Evolutionary conservation across 2,888 invertebrate genomes (phyloP).

Genomic region (Eristalis pertinax): DNA sequence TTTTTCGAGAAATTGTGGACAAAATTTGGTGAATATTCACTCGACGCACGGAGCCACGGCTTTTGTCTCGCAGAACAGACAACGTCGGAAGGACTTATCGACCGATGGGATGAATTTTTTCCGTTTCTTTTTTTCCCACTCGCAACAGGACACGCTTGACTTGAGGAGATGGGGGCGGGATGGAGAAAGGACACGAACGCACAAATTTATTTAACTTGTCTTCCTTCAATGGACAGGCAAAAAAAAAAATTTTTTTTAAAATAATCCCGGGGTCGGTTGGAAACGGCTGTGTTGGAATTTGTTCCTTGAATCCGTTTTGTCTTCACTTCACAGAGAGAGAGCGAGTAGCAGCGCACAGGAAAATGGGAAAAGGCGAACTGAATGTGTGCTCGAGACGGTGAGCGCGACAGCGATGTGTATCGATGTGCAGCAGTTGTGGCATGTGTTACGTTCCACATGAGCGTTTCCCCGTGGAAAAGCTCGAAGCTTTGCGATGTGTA

Average conservation of each 20-base stretch:
- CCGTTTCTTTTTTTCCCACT: neutral
- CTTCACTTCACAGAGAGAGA: constrained; percentile 1
- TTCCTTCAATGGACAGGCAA: no score
- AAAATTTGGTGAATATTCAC: constrained; percentile 38
- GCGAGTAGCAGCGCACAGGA: constrained; percentile 41
- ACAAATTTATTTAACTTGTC: no score
- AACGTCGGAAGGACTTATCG: neutral
- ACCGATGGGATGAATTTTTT: neutral
- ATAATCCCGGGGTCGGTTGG: neutral
- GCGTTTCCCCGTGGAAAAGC: constrained; percentile 25
- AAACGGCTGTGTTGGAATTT: neutral
- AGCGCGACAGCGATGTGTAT: constrained; percentile 56
- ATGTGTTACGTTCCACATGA: constrained; percentile 42
- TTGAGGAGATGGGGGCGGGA: neutral
- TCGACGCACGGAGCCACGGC: constrained; percentile 5
- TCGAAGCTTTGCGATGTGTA: constrained; percentile 6
- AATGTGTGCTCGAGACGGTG: constrained; percentile 19
- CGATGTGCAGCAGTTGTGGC: constrained; percentile 41
- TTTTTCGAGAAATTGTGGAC: constrained; percentile 15
- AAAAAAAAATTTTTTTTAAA: constrained; percentile 16
- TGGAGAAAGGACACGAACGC: neutral
- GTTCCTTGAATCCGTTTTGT: constrained; percentile 5
- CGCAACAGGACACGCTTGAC: neutral
- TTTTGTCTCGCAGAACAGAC: neutral
- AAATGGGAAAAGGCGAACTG: constrained; percentile 61